Percentiles rank a stretch among this genome's conserved stretches.
These are phyloP conservation scores for Heliocidaris erythrogramma DNA, from an alignment of 35 echinoderm and acorn worm species.

Conservation along the genomic window DNA sequence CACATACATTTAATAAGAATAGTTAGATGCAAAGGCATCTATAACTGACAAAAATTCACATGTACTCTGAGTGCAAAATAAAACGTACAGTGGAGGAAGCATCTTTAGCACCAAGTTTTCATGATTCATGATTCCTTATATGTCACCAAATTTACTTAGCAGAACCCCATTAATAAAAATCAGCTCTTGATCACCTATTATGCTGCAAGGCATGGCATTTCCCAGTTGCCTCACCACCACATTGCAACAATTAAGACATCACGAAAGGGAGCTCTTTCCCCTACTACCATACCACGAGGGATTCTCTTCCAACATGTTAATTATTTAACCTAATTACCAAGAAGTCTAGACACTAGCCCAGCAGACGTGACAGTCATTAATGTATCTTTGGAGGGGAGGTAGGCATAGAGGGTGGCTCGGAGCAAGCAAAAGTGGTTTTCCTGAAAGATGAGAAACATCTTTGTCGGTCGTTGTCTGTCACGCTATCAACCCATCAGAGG, in stretches of 20 bases:
- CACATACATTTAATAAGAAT: not conserved
- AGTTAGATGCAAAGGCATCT: no score
- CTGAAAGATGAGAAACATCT: slow-evolving; percentile 4
- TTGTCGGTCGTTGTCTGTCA: not conserved
- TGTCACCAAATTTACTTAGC: not conserved
- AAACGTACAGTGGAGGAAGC: no score
- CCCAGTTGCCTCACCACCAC: not conserved
- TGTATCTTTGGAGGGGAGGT: not conserved
- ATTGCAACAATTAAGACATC: not conserved
- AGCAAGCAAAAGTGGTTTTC: not conserved
- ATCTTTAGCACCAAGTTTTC: no score
- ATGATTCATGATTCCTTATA: no score
- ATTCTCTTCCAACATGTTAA: not conserved
- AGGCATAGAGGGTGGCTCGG: not conserved
- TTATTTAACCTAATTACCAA: slow-evolving; percentile 13
- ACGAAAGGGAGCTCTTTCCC: not conserved
- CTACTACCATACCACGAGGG: not conserved
- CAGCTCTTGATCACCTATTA: not conserved
- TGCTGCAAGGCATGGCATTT: not conserved
- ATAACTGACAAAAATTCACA: no score
- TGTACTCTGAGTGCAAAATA: no score
- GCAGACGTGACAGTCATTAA: not conserved
- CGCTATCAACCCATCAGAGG: not conserved
- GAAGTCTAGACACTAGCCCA: not conserved
- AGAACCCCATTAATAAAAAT: not conserved